These are phyloP conservation scores for Epistrophe eligans DNA, from an alignment of 2,888 invertebrate species.

Conservation along the genomic window DNA sequence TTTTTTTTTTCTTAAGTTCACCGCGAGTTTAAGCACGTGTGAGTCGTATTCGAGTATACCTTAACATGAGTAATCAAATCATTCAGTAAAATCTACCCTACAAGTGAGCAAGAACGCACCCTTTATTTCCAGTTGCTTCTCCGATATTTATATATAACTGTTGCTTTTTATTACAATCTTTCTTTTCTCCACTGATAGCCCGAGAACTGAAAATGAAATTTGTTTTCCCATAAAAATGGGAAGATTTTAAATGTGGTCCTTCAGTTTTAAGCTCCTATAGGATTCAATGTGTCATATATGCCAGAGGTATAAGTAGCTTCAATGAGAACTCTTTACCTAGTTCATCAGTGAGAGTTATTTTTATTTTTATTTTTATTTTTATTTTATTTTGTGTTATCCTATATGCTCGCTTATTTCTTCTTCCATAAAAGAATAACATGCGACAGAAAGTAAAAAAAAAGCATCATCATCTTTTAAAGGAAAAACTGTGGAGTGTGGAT, in stretches of 20 bases:
- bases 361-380: constrained; percentile 13
- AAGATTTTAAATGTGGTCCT: constrained; percentile 25
- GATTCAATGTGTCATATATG: constrained; percentile 44
- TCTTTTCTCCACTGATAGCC: not conserved
- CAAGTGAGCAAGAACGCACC: not conserved
- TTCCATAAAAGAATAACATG: constrained; percentile 40
- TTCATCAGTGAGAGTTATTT: constrained; percentile 34
- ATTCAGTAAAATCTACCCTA: constrained; percentile 20
- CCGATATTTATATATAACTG: constrained; percentile 7
- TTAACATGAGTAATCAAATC: constrained; percentile 15
- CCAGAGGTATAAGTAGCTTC: constrained; percentile 50
- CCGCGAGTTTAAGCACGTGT: constrained; percentile 14
- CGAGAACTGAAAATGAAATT: constrained; percentile 24
- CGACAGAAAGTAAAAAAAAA: not conserved
- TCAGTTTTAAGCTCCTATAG: constrained; percentile 34
- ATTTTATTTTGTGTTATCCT: not conserved
- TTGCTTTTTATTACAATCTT: constrained; percentile 17
- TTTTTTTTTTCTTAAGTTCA: constrained; percentile 8
- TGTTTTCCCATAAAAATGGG: constrained; percentile 27
- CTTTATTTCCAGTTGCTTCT: constrained; percentile 25
- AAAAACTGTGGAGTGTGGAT: constrained; percentile 34
- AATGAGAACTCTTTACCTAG: constrained; percentile 55
- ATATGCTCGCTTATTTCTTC: not conserved
- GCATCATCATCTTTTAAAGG: constrained; percentile 9
- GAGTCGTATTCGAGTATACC: not conserved